These are phyloP conservation scores for Pelobates fuscus DNA, from an alignment of 2,113 vertebrate species.

Conservation along the genomic window DNA sequence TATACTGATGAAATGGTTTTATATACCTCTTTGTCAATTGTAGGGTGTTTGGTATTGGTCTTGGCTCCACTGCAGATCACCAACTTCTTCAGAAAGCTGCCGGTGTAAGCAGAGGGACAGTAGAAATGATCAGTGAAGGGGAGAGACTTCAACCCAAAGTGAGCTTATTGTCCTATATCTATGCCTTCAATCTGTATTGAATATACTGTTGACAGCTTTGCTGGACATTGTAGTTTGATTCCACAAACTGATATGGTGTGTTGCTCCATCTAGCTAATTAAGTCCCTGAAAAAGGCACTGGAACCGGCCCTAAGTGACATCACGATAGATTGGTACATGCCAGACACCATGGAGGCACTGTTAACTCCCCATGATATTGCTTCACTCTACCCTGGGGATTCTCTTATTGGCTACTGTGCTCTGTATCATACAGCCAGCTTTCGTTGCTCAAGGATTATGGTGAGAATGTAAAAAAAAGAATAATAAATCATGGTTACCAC, in stretches of 20 bases:
- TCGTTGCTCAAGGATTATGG: conserved; percentile 65
- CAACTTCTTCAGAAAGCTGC: conserved; percentile 81
- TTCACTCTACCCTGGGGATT: conserved; percentile 85
- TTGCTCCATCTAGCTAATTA: conserved; percentile 77
- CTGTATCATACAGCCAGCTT: conserved; percentile 85
- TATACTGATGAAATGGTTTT: no score
- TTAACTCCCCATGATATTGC: conserved; percentile 92
- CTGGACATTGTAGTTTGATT: background rate
- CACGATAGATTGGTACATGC: conserved; percentile 95
- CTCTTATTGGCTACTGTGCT: conserved; percentile 87
- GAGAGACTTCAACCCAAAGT: conserved; percentile 94
- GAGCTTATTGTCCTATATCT: conserved; percentile 19
- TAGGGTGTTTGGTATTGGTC: conserved; percentile 86
- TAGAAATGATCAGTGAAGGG: conserved; percentile 77
- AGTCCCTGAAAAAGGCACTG: conserved; percentile 91
- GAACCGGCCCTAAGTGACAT: conserved; percentile 91
- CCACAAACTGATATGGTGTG: background rate
- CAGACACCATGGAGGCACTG: conserved; percentile 90
- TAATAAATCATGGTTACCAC: background rate
- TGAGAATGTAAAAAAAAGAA: conserved; percentile 37
- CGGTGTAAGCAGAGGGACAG: conserved; percentile 79
- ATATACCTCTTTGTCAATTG: background rate
- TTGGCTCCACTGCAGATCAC: conserved; percentile 73
- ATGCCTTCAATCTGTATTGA: background rate
- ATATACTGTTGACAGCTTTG: no score